Evolutionary conservation across 2,113 vertebrate species (phyloP), one percentile per base, ranked within the genome.

Genomic region (Gorsachius goisagi): DNA sequence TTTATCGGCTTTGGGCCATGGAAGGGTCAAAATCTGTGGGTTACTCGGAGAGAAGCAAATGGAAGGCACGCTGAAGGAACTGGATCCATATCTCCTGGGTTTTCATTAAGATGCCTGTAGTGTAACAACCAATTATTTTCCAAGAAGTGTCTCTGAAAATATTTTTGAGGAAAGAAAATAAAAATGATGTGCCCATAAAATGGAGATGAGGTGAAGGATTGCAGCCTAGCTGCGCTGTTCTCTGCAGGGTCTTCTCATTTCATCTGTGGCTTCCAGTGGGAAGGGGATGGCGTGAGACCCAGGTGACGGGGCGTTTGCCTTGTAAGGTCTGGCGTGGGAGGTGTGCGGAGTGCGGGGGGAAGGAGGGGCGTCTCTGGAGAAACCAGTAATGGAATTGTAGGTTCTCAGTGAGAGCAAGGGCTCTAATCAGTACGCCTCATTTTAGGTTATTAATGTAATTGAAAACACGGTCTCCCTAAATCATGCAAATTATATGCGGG

Each of bases 391-490:
- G 81, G 88, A 95, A 86, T 68, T 73, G 47, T 83, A 96, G 20
- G 1, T 92, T 97, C 95, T 95, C 85, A 96, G 82, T 77, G 92
- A 91, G 94, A 60, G 91, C 91, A 95, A 94, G 82, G 83, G 77
- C 76, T 96, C n/a, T 97, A 94, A 98, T 97, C 96, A 94, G 79
- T 84, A 37, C 85, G 85, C 67, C 55, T 80, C 95, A 60, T 91
- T 95, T 96, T 95, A 75, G 85, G 88, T 98, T 97, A 97, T 97
- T 97, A 92, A 92, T 94, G 73, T 96, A 94, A 95, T 85, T 93
- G 96, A 97, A 96, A 97, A 97, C 66, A 97, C 73, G 91, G 45
- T 85, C 94, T 86, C 81, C 77, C 86, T 95, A 97, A 97, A 97
- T 97, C 83, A 96, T 87, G 88, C 79, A 97, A 97, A 97, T 98